Base-by-base conservation (phyloP, 2,888 invertebrate genomes). In the Lasioglossum leucozonium region DNA sequence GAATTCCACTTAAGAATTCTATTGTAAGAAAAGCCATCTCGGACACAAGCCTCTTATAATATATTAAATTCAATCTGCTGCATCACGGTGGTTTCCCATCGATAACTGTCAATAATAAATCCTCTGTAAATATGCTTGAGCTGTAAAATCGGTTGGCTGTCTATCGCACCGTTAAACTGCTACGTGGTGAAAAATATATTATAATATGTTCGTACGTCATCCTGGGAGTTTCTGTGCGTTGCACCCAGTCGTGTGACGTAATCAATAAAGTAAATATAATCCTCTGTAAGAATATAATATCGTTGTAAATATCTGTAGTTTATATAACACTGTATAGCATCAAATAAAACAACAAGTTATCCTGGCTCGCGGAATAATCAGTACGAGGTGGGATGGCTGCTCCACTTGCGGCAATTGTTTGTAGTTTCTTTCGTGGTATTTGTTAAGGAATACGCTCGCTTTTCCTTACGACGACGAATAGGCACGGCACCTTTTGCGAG, bases 281-380 rank as follows among this genome's bases (percentile, higher is more conserved):
- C 93, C 95, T 95, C 95, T 95, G 95, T 95, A 95, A 94, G 95
- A 95, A 95, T 95, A 95, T 95, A 95, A 95, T 95, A 95, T 94
- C 95, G 94, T 94, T 94, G 95, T 95, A 95, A 95, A 95, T 94
- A 95, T 95, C 95, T 95, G 95, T 95, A 95, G 95, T 95, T 94
- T 95, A 95, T 94, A 94, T 95, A 95, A 95, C 95, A 95, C 95
- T 95, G 95, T 95, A 95, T 95, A 95, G 95, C 95, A 95, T 95
- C 92, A 95, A 95, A 94, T 94, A 93, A 95, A 95, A 95, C 94
- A 95, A 95, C 95, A 94, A 95, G 94, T 94, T 82, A 93, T 86
- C 85, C 86, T 85, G 86, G 78, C 84, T 79, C 84, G 93, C 93
- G 92, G 93, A 94, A 92, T 91, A 91, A 93, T 93, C 94, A 93